These are phyloP conservation scores for Podarcis lilfordi DNA, from an alignment of 2,797 vertebrate species.

Conservation along the genomic window DNA sequence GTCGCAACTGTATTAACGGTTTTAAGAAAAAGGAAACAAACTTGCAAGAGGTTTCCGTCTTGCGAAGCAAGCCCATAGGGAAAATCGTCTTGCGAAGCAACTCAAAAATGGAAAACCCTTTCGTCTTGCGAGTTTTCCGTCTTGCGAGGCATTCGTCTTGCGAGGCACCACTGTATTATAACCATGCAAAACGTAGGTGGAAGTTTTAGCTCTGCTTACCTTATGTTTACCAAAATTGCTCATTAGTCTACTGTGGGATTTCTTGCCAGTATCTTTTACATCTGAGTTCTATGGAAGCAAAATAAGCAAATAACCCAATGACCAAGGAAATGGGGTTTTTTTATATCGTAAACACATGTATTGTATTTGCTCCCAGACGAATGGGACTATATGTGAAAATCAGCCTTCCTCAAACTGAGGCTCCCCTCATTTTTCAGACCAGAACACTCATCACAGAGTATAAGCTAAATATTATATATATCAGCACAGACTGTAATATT, in stretches of 20 bases:
- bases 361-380: neutral
- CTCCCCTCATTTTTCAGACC: too few species aligned
- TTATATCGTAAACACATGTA: neutral
- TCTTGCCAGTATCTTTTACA: conserved; percentile 88
- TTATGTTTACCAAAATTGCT: conserved; percentile 92
- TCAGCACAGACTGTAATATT: neutral
- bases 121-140: too few species aligned
- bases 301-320: neutral
- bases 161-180: too few species aligned
- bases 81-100: too few species aligned
- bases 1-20: too few species aligned
- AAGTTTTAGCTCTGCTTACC: conserved; percentile 77
- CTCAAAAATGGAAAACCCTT: too few species aligned
- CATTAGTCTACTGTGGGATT: conserved; percentile 91
- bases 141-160: too few species aligned
- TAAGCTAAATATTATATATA: too few species aligned
- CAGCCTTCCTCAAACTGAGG: neutral
- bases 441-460: neutral
- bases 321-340: neutral
- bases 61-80: too few species aligned
- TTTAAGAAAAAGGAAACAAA: too few species aligned
- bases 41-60: too few species aligned
- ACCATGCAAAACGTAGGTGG: neutral
- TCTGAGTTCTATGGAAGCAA: conserved; percentile 81
- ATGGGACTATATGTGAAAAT: neutral